Evolutionary conservation across 2,113 vertebrate species (phyloP).

Genomic region (Emydura subglobosa): DNA sequence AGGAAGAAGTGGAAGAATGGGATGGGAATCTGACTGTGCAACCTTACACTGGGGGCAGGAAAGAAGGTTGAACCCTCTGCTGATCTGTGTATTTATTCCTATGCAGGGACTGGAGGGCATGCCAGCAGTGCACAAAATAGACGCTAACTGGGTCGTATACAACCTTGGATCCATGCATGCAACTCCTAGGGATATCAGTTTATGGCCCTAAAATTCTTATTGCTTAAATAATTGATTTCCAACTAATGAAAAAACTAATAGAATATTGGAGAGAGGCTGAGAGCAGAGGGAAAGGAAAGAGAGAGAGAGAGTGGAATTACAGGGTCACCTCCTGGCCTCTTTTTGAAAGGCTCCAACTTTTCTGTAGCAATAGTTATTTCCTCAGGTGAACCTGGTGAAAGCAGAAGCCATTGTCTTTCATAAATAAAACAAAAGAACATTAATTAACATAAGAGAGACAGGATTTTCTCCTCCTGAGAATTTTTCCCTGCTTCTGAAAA

Average conservation of each 20-base stretch:
- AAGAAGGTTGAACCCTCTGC: background rate
- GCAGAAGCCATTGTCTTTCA: constrained; percentile 29
- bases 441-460: constrained; percentile 7
- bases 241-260: background rate
- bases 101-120: background rate
- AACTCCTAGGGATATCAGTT: constrained; percentile 6
- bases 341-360: background rate
- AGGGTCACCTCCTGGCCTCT: constrained; percentile 2
- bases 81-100: constrained; percentile 44
- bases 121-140: constrained; percentile 28
- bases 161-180: constrained; percentile 14
- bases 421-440: background rate
- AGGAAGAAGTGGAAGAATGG: constrained; percentile 23
- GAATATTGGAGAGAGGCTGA: background rate
- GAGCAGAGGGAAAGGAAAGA: background rate
- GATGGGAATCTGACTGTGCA: background rate
- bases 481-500: background rate
- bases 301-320: background rate
- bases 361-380: constrained; percentile 8
- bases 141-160: background rate
- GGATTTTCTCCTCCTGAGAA: background rate
- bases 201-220: background rate
- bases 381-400: constrained; percentile 12
- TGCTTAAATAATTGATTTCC: constrained; percentile 10
- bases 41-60: constrained; percentile 2